Percentiles rank a stretch among this genome's conserved stretches.
These are phyloP conservation scores for Anguilla anguilla DNA, from an alignment of 2,797 vertebrate species.

Conservation along the genomic window DNA sequence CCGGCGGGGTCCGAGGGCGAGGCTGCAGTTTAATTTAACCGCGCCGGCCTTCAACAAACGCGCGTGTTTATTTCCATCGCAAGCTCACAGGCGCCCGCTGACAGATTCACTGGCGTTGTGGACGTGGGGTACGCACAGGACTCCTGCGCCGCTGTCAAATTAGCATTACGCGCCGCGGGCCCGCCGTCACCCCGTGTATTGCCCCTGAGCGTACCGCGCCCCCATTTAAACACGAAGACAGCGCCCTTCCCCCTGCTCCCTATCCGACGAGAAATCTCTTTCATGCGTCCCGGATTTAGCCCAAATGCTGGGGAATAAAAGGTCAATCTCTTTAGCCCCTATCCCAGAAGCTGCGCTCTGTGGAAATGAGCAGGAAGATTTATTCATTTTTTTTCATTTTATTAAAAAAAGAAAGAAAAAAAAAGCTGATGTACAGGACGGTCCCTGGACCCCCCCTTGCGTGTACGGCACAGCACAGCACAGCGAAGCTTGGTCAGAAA, in stretches of 20 bases:
- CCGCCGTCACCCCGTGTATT: conserved; percentile 19
- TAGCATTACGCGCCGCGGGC: conserved; percentile 21
- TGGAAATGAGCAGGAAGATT: background rate
- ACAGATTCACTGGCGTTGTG: background rate
- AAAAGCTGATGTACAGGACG: background rate
- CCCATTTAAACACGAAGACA: conserved; percentile 19
- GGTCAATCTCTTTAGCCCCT: background rate
- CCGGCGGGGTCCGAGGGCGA: background rate
- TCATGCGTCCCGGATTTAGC: conserved; percentile 34
- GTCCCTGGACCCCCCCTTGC: background rate
- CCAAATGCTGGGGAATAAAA: conserved; percentile 21
- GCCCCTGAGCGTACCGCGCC: conserved; percentile 28
- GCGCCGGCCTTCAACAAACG: background rate
- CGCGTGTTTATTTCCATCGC: background rate
- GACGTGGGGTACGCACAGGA: background rate
- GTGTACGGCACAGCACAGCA: background rate
- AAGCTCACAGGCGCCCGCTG: background rate
- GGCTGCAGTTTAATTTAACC: background rate
- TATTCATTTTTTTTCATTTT: too few species aligned
- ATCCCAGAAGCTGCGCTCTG: background rate
- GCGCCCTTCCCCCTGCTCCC: conserved; percentile 27
- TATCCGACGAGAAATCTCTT: conserved; percentile 39
- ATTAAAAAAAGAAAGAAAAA: background rate
- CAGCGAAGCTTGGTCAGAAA: background rate
- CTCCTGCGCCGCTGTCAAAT: background rate